These are phyloP conservation scores for Monoplex corrugatus DNA, from an alignment of 2,888 invertebrate species.

Conservation along the genomic window DNA sequence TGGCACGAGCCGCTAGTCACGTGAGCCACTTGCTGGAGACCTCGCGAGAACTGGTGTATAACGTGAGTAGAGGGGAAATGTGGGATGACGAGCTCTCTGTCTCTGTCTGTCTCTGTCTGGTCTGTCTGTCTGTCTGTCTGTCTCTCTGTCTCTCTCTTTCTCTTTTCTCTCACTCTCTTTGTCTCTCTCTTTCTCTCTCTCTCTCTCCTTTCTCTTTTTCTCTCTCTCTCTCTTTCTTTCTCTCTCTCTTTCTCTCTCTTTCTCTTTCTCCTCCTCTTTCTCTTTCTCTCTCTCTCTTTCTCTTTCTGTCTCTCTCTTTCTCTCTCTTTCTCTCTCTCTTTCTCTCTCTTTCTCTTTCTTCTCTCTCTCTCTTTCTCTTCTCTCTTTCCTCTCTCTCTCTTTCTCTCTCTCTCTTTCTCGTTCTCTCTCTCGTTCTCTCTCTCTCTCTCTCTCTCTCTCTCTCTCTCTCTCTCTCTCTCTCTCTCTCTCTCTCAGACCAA, in stretches of 20 bases:
- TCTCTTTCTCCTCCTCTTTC: conserved; percentile 25
- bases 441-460: no score
- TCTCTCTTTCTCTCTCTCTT: neutral
- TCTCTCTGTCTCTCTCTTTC: neutral
- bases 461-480: no score
- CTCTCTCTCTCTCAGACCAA: no score
- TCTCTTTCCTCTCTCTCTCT: neutral
- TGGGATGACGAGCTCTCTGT: no score
- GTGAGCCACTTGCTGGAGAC: conserved; percentile 39
- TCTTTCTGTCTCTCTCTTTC: neutral
- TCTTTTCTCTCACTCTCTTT: neutral
- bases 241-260: neutral
- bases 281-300: conserved; percentile 31
- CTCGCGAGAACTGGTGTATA: conserved; percentile 36
- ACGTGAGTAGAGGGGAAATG: conserved; percentile 48
- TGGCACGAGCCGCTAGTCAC: conserved; percentile 47
- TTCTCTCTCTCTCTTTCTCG: neutral
- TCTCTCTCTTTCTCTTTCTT: neutral
- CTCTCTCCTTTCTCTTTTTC: neutral
- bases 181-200: neutral
- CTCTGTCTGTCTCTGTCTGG: no score
- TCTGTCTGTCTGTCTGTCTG: neutral
- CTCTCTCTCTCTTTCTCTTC: neutral
- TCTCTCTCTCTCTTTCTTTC: neutral
- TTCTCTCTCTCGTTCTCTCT: neutral